phyloP scores from a whole-genome alignment of 2,113 vertebrate species.

The Ciconia boyciana region DNA sequence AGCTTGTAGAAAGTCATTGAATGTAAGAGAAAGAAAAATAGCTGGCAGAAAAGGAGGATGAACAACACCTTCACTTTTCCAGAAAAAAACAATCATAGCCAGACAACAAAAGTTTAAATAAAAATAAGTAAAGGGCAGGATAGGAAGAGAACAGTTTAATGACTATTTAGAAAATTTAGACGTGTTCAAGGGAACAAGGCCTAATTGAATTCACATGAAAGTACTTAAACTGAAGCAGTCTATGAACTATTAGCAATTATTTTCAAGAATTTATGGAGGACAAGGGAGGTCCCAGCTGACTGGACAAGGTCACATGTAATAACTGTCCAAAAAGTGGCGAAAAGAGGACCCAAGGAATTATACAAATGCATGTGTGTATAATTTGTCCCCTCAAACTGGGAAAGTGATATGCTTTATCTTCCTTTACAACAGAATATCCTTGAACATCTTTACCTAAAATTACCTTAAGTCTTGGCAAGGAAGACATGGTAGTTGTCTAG shows the following conservation, averaged over 20 bases:
- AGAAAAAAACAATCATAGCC: background rate
- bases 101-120: background rate
- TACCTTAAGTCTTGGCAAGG: background rate
- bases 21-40: background rate
- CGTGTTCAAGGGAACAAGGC: background rate
- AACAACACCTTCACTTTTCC: background rate
- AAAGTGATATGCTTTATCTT: background rate
- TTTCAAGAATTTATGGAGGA: background rate
- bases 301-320: background rate
- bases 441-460: background rate
- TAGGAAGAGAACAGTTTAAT: background rate
- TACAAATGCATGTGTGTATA: background rate
- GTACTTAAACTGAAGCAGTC: background rate
- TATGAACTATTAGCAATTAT: background rate
- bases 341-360: background rate
- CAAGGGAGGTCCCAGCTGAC: background rate
- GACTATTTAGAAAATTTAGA: background rate
- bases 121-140: background rate
- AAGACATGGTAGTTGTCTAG: background rate
- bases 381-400: background rate
- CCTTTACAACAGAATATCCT: background rate
- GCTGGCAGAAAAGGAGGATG: background rate
- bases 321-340: background rate
- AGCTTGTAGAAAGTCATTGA: background rate
- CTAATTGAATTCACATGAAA: background rate